Conservation (phyloP, 2,888 invertebrate genomes). For the Meta bourneti region DNA sequence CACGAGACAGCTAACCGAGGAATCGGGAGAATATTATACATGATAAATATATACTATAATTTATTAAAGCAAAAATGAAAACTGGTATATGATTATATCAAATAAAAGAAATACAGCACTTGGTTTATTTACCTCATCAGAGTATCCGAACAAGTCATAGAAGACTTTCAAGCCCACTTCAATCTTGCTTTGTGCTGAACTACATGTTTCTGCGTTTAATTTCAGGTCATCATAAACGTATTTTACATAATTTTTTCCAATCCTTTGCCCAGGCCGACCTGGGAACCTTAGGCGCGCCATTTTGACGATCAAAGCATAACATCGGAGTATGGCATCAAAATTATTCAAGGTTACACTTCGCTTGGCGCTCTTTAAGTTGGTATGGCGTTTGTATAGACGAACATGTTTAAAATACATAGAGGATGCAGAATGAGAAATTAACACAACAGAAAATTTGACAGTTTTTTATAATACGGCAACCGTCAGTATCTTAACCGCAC, state of each 20-base stretch:
- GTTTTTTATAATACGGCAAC: conserved; percentile 15
- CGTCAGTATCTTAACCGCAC: conserved; percentile 50
- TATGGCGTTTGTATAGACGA: conserved; percentile 61
- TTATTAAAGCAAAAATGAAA: too few relatives aligned
- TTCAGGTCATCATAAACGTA: conserved; percentile 69
- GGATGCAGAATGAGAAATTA: conserved; percentile 37
- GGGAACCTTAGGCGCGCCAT: conserved; percentile 77
- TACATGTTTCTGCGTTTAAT: conserved; percentile 52
- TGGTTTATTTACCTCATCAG: conserved; percentile 66
- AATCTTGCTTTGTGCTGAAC: conserved; percentile 56
- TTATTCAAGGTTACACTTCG: conserved; percentile 73
- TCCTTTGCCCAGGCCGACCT: conserved; percentile 76
- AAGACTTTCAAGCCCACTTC: conserved; percentile 73
- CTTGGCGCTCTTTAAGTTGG: conserved; percentile 56
- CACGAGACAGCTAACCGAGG: too few relatives aligned
- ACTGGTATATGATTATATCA: too few relatives aligned
- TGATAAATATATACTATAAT: too few relatives aligned
- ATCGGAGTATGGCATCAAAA: conserved; percentile 73
- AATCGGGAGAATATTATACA: background rate
- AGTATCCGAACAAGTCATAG: conserved; percentile 73
- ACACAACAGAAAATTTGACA: conserved; percentile 44
- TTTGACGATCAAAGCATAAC: conserved; percentile 75
- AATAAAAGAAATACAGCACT: too few relatives aligned
- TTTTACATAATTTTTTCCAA: conserved; percentile 73
- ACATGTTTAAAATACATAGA: conserved; percentile 76